These are phyloP conservation scores for Latrodectus elegans DNA, from an alignment of 2,888 invertebrate genomes.

Conservation along the genomic window DNA sequence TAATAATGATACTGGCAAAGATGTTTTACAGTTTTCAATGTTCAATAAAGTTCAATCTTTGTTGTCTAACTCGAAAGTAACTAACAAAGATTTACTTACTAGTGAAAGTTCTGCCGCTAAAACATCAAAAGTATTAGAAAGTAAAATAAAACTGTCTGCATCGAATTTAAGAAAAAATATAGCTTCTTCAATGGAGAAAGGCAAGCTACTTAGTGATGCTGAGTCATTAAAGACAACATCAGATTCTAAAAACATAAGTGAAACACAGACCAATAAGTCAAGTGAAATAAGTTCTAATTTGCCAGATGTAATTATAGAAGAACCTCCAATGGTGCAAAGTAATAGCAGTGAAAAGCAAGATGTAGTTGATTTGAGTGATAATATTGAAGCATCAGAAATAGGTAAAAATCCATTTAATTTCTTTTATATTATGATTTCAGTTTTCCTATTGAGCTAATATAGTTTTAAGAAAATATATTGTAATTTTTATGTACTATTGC, in stretches of 20 bases:
- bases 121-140: slow-evolving; percentile 8
- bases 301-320: too few relatives aligned
- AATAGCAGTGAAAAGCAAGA: not conserved
- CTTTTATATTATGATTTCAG: too few relatives aligned
- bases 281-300: not conserved
- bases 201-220: not conserved
- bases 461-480: too few relatives aligned
- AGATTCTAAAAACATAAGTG: not conserved
- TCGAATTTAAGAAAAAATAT: slow-evolving; percentile 57
- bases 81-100: not conserved
- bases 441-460: too few relatives aligned
- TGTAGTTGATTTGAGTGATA: not conserved
- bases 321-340: too few relatives aligned
- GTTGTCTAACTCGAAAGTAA: slow-evolving; percentile 27
- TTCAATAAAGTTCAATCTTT: slow-evolving; percentile 64
- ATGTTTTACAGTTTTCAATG: slow-evolving; percentile 38
- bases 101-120: not conserved
- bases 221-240: not conserved
- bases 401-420: too few relatives aligned
- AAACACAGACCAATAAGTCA: not conserved
- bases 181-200: slow-evolving; percentile 44
- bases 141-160: slow-evolving; percentile 22
- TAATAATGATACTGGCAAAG: slow-evolving; percentile 16
- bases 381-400: not conserved
- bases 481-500: too few relatives aligned